phyloP scores from a whole-genome alignment of 2,113 vertebrate genomes.

The Clarias macrocephalus region DNA sequence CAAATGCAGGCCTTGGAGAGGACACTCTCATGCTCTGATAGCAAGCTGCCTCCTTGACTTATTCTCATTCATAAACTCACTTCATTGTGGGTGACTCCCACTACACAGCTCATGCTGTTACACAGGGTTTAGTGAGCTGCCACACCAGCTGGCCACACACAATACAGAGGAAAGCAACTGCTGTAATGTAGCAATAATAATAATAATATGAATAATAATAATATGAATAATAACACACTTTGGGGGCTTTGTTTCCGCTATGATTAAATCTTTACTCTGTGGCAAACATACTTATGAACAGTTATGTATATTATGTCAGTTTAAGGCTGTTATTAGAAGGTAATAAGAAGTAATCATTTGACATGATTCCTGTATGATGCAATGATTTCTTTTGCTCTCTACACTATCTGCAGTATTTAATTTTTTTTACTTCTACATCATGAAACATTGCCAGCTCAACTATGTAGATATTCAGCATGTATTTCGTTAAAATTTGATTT shows the following conservation, averaged over 20 bases:
- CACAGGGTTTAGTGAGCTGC: background rate
- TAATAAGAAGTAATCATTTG: background rate
- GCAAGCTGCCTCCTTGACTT: conserved; percentile 39
- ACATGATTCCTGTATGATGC: background rate
- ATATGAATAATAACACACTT: background rate
- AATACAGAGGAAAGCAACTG: background rate
- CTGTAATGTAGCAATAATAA: background rate
- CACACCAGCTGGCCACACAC: background rate
- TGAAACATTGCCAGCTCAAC: background rate
- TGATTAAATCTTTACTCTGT: background rate
- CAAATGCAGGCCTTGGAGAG: conserved; percentile 28
- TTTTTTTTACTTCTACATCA: background rate
- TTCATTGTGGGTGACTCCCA: conserved; percentile 13
- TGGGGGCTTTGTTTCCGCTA: background rate
- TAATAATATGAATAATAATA: background rate
- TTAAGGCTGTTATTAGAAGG: background rate
- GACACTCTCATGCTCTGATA: conserved; percentile 25
- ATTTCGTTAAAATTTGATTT: background rate
- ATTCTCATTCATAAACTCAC: conserved; percentile 49
- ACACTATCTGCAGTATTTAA: background rate
- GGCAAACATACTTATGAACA: background rate
- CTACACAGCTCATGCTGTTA: conserved; percentile 18
- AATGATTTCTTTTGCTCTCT: background rate
- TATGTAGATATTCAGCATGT: background rate
- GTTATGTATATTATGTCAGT: too few relatives aligned